Evolutionary conservation across 2,797 vertebrate genomes (phyloP).

Genomic region (Sphenopsis melanotis): DNA sequence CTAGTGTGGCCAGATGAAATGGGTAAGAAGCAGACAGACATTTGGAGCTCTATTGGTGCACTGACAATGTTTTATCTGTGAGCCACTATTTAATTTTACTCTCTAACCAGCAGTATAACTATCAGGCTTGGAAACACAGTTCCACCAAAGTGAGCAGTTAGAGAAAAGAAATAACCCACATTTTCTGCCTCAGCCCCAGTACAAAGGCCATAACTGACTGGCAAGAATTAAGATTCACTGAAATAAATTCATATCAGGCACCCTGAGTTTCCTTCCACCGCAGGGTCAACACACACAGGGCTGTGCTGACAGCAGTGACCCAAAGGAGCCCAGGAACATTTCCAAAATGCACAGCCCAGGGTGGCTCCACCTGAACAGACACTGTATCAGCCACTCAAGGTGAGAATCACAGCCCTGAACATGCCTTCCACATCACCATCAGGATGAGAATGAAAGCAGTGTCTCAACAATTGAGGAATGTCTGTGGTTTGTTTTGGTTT

Average conservation of each 20-base stretch:
- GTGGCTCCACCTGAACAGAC: background rate
- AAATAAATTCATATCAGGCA: background rate
- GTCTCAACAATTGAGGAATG: background rate
- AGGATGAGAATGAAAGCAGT: background rate
- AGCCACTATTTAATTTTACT: slow-evolving; percentile 37
- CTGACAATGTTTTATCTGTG: background rate
- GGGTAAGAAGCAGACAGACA: background rate
- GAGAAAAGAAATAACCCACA: background rate
- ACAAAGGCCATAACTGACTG: background rate
- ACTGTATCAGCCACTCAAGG: fast-evolving
- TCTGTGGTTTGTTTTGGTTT: background rate
- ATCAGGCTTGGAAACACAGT: background rate
- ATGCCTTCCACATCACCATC: background rate
- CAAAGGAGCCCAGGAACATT: fast-evolving
- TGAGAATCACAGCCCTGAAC: background rate
- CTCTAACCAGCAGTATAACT: background rate
- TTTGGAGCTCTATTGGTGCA: background rate
- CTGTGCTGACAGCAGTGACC: background rate
- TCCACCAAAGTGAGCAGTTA: background rate
- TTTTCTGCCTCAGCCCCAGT: background rate
- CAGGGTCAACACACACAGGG: fast-evolving
- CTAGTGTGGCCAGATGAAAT: background rate
- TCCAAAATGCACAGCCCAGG: background rate
- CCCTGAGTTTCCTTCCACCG: background rate
- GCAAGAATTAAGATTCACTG: background rate